A percentile compares a stretch with the other conserved stretches of the same genome.
Evolutionary conservation across 1,140 invertebrate genomes (phyloP).

Genomic region (Nephotettix cincticeps): DNA sequence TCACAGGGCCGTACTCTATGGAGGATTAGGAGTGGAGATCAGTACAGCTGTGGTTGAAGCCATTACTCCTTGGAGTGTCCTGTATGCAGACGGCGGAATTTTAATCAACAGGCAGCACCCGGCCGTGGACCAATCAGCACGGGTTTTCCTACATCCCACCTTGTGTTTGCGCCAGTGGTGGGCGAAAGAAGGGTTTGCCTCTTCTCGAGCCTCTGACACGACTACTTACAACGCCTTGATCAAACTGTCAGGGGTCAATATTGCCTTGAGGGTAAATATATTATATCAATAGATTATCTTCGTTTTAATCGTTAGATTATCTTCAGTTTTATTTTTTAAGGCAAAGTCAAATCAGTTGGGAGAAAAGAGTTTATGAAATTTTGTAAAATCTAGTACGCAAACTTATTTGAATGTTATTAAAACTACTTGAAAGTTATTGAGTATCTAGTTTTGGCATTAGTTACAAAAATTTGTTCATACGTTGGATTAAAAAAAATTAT

Average conservation of each 20-base stretch:
- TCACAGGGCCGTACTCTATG: conserved; percentile 51
- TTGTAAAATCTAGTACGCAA: too few relatives aligned
- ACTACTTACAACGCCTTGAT: background rate
- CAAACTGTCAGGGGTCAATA: conserved; percentile 6
- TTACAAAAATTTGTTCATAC: too few relatives aligned
- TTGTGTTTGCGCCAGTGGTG: conserved; percentile 13
- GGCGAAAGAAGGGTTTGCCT: conserved; percentile 2
- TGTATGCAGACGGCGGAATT: conserved; percentile 49
- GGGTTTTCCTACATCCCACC: conserved; percentile 7
- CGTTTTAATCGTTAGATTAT: too few relatives aligned
- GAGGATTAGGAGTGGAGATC: conserved; percentile 52
- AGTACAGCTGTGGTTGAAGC: conserved; percentile 47
- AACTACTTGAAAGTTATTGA: too few relatives aligned
- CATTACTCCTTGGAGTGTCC: conserved; percentile 48
- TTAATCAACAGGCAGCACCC: conserved; percentile 42
- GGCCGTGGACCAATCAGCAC: conserved; percentile 28
- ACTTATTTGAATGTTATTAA: too few relatives aligned
- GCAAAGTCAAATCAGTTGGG: too few relatives aligned
- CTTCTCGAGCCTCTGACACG: background rate
- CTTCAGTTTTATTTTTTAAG: too few relatives aligned
- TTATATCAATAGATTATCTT: too few relatives aligned
- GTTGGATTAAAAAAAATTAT: too few relatives aligned
- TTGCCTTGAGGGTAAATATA: background rate
- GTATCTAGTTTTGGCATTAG: too few relatives aligned
- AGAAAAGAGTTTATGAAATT: too few relatives aligned